phyloP scores from a whole-genome alignment of 2,888 invertebrate species.

The Amblyjoppa fuscipennis region DNA sequence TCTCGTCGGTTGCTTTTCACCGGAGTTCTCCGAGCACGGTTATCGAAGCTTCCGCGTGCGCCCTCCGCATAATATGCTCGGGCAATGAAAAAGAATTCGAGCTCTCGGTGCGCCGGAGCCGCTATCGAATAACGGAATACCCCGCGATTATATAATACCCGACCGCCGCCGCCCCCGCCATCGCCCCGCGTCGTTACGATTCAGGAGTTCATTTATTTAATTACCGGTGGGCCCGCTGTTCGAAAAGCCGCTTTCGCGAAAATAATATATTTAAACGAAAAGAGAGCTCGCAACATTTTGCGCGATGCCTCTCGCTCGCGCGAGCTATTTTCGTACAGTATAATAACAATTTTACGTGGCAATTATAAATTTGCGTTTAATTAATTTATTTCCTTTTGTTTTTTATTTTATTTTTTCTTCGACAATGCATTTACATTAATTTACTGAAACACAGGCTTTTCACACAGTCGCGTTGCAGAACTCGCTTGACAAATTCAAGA shows the following conservation, averaged over 20 bases:
- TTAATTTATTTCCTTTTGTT: not conserved
- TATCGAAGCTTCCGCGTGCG: slow-evolving; percentile 63
- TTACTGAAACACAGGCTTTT: not conserved
- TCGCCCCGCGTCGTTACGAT: slow-evolving; percentile 5
- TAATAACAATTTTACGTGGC: slow-evolving; percentile 16
- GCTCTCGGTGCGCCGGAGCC: slow-evolving; percentile 22
- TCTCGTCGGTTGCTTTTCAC: slow-evolving; percentile 51
- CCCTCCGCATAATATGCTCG: slow-evolving; percentile 65
- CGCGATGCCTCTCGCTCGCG: not conserved
- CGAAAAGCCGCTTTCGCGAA: slow-evolving; percentile 23
- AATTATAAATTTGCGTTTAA: slow-evolving; percentile 21
- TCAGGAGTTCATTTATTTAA: slow-evolving; percentile 47
- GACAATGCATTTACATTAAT: not conserved
- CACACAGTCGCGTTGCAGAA: not conserved
- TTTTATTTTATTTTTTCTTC: not conserved
- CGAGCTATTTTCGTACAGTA: slow-evolving; percentile 4
- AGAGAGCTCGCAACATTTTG: not conserved
- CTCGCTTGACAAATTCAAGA: not conserved
- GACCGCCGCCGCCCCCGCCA: not conserved
- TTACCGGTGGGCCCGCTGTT: not conserved
- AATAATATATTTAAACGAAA: slow-evolving; percentile 35
- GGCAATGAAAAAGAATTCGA: slow-evolving; percentile 68
- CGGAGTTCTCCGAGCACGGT: slow-evolving; percentile 48
- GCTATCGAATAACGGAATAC: slow-evolving; percentile 54
- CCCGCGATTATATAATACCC: slow-evolving; percentile 23